Percentiles rank a stretch among this genome's conserved stretches.
Evolutionary conservation across 2,888 invertebrate genomes (phyloP).

Genomic region (Sacculina carcini): DNA sequence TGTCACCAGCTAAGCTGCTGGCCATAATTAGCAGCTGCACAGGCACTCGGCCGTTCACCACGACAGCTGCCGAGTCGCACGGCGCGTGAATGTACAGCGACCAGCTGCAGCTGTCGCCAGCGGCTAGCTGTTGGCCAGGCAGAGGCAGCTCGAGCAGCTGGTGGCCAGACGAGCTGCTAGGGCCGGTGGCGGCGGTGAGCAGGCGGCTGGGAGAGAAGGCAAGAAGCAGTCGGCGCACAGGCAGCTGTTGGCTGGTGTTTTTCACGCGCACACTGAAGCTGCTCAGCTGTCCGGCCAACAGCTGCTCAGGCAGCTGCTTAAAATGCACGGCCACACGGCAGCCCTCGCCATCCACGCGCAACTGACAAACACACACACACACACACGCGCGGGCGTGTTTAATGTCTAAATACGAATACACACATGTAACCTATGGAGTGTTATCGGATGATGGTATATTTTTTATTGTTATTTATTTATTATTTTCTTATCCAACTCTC

Average conservation of each 20-base stretch:
- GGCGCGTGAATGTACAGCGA: too few relatives aligned
- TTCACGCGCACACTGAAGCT: constrained; percentile 36
- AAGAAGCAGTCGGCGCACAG: neutral
- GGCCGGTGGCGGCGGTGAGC: neutral
- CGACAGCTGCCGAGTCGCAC: too few relatives aligned
- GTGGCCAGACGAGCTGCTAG: neutral
- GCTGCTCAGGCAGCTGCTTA: constrained; percentile 34
- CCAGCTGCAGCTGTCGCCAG: too few relatives aligned
- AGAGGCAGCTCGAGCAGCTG: neutral
- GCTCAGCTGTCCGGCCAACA: constrained; percentile 46
- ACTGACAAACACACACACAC: neutral
- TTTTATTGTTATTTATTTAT: too few relatives aligned
- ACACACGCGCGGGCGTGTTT: too few relatives aligned
- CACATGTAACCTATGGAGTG: too few relatives aligned
- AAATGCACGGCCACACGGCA: constrained; percentile 33
- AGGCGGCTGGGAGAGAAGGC: neutral
- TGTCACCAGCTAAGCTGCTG: too few relatives aligned
- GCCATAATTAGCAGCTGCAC: too few relatives aligned
- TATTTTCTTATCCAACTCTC: too few relatives aligned
- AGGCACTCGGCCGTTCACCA: too few relatives aligned
- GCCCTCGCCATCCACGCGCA: neutral
- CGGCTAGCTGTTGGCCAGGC: neutral
- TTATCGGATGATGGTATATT: too few relatives aligned
- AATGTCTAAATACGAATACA: too few relatives aligned
- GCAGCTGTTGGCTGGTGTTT: constrained; percentile 31